Evolutionary conservation across 1,140 invertebrate genomes (phyloP).

Genomic region (Drosophila miranda): DNA sequence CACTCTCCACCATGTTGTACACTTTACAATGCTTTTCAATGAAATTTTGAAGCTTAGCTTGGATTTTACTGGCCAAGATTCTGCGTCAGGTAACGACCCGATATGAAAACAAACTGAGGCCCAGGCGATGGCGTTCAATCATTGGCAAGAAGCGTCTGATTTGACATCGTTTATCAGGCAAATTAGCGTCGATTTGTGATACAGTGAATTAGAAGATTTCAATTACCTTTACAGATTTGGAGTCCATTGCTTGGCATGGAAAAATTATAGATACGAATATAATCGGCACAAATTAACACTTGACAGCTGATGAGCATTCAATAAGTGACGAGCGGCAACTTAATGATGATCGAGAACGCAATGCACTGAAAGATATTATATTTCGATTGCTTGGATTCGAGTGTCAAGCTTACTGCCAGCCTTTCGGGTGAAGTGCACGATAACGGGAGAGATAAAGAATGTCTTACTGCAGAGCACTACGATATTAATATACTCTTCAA

Average conservation of each 20-base stretch:
- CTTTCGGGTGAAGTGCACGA: constrained; percentile 34
- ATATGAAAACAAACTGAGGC: constrained; percentile 49
- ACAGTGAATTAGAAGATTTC: constrained; percentile 20
- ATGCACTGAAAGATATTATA: constrained; percentile 25
- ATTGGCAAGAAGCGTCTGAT: constrained; percentile 24
- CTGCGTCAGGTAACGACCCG: constrained; percentile 18
- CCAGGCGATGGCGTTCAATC: constrained; percentile 22
- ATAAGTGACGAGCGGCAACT: background rate
- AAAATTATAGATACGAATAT: constrained; percentile 48
- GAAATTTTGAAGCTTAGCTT: background rate
- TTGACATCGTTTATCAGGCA: constrained; percentile 26
- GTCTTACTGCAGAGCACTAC: constrained; percentile 52
- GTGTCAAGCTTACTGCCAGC: constrained; percentile 25
- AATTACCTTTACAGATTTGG: constrained; percentile 43
- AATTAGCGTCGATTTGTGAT: constrained; percentile 59
- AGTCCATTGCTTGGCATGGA: constrained; percentile 38
- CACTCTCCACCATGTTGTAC: constrained; percentile 49
- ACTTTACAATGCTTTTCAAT: constrained; percentile 1
- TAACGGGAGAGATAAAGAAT: constrained; percentile 45
- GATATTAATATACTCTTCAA: constrained; percentile 33
- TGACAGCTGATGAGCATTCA: constrained; percentile 28
- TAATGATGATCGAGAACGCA: constrained; percentile 23
- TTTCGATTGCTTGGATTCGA: constrained; percentile 1
- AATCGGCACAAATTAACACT: constrained; percentile 55
- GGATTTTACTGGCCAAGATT: background rate